These are phyloP conservation scores for Pangasius krempfi DNA, from an alignment of 2,797 vertebrate genomes.

Conservation along the genomic window DNA sequence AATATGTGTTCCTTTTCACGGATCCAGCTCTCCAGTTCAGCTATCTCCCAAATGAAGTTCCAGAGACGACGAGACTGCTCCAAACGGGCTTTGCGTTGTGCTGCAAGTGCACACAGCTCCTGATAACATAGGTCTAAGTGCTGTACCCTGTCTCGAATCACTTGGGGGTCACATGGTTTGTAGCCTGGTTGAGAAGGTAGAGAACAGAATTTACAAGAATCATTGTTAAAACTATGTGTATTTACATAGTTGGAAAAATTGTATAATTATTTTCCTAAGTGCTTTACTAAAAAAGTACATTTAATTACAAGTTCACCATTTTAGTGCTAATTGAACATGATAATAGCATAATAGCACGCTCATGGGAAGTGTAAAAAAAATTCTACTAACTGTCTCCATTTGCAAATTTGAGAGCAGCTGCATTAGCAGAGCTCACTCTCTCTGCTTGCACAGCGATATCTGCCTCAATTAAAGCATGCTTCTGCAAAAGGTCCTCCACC, in stretches of 20 bases:
- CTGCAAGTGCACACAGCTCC: slow-evolving; percentile 83
- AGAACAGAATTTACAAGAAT: not conserved
- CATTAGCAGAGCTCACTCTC: slow-evolving; percentile 80
- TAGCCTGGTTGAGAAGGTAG: slow-evolving; percentile 76
- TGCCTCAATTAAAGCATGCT: slow-evolving; percentile 87
- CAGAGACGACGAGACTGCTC: slow-evolving; percentile 90
- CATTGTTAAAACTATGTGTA: not conserved
- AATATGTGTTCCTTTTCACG: slow-evolving; percentile 95
- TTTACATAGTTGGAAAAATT: not conserved
- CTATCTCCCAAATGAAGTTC: slow-evolving; percentile 93
- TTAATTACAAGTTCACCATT: not conserved
- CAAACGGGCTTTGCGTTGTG: slow-evolving; percentile 81
- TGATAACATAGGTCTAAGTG: slow-evolving; percentile 87
- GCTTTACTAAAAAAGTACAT: not conserved
- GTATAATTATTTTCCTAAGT: not conserved
- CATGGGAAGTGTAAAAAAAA: not conserved
- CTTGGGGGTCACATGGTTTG: slow-evolving; percentile 94
- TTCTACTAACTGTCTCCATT: slow-evolving; percentile 83
- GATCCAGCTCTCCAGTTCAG: slow-evolving; percentile 93
- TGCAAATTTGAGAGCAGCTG: slow-evolving; percentile 84
- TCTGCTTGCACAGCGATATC: slow-evolving; percentile 91
- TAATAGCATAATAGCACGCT: not conserved
- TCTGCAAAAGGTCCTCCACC: slow-evolving; percentile 93
- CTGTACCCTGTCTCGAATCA: slow-evolving; percentile 88
- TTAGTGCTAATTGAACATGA: not conserved